Evolutionary conservation across 2,888 invertebrate genomes (phyloP).

Genomic region (Thereva unica): DNA sequence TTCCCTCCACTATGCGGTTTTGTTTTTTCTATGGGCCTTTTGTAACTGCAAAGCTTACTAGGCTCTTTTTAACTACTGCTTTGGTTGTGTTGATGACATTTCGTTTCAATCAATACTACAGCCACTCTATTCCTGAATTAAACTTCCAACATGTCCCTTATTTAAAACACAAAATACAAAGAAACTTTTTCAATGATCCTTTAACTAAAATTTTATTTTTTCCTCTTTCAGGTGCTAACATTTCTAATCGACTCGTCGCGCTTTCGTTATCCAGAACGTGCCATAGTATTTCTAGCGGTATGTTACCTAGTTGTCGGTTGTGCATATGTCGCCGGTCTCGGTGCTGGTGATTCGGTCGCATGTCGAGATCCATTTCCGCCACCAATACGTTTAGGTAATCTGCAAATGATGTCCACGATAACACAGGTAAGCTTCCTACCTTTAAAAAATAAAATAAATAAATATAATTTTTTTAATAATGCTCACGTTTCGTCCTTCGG

Average conservation of each 20-base stretch:
- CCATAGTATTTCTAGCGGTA: slow-evolving; percentile 94
- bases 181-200: no score
- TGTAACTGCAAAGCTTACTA: no score
- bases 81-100: no score
- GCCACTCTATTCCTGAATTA: no score
- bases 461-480: not conserved
- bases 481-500: slow-evolving; percentile 33
- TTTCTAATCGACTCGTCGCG: slow-evolving; percentile 93
- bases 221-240: slow-evolving; percentile 69
- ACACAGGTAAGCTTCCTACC: slow-evolving; percentile 72
- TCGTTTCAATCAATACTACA: no score
- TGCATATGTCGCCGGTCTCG: slow-evolving; percentile 86
- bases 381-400: slow-evolving; percentile 69
- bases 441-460: not conserved
- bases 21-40: no score
- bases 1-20: no score
- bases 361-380: slow-evolving; percentile 81
- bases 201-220: not conserved
- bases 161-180: no score
- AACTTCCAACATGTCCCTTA: no score
- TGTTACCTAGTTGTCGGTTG: slow-evolving; percentile 95
- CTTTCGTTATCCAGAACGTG: slow-evolving; percentile 96
- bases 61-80: no score
- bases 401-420: slow-evolving; percentile 80
- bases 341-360: slow-evolving; percentile 79